Conservation (phyloP, 2,888 invertebrate genomes). For the Chironomus riparius region DNA sequence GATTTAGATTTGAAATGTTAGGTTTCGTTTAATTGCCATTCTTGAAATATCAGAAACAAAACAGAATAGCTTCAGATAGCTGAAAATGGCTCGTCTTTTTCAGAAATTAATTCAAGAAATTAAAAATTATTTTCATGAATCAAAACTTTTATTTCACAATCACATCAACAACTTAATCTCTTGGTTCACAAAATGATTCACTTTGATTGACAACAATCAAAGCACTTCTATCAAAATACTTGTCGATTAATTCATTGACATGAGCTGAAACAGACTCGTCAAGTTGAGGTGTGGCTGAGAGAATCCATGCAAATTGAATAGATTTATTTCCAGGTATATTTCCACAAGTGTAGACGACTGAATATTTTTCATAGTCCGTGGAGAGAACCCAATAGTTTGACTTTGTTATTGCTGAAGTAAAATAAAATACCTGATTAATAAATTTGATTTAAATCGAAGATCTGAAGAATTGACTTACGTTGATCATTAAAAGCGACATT, state of each 20-base stretch:
- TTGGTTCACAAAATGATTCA: not conserved
- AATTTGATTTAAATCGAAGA: too few relatives aligned
- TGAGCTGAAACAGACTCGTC: not conserved
- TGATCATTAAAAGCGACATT: not conserved
- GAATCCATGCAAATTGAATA: not conserved
- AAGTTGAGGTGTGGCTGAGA: not conserved
- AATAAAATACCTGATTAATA: too few relatives aligned
- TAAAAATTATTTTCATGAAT: too few relatives aligned
- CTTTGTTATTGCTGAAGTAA: not conserved
- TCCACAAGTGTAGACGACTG: slow-evolving; percentile 1
- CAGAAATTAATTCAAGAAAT: too few relatives aligned
- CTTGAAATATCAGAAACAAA: too few relatives aligned
- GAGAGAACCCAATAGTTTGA: slow-evolving; percentile 12
- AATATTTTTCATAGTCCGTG: slow-evolving; percentile 16
- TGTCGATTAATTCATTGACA: not conserved
- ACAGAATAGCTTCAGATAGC: too few relatives aligned
- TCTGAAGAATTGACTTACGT: not conserved
- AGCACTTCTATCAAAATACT: not conserved
- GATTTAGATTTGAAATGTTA: too few relatives aligned
- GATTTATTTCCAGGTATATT: slow-evolving; percentile 9
- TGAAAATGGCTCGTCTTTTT: too few relatives aligned
- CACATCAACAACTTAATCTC: too few relatives aligned
- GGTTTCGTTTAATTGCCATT: too few relatives aligned
- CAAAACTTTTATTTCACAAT: too few relatives aligned
- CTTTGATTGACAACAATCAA: not conserved